Evolutionary conservation across 2,797 vertebrate species (phyloP).

Genomic region (Ptychadena robeensis): DNA sequence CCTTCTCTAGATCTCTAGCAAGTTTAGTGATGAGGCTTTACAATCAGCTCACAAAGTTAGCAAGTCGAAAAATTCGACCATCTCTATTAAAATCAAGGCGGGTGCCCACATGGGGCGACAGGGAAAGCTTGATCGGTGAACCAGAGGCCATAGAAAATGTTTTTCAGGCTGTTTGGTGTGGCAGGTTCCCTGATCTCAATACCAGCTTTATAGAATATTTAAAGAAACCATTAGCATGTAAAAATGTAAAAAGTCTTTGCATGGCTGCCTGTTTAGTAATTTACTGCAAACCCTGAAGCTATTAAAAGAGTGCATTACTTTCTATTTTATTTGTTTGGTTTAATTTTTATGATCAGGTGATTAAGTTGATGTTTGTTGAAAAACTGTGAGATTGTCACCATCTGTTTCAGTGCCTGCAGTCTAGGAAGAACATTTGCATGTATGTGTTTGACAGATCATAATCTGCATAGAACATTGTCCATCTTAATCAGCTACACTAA

Average conservation of each 20-base stretch:
- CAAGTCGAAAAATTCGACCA: no score
- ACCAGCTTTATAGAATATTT: no score
- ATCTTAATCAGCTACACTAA: neutral
- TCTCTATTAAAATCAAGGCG: no score
- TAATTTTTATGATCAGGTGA: constrained; percentile 21
- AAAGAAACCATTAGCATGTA: no score
- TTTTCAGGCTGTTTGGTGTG: no score
- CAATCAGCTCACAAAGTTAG: no score
- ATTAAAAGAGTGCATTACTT: neutral
- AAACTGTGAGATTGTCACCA: constrained; percentile 5
- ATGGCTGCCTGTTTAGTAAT: neutral
- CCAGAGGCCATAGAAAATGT: no score
- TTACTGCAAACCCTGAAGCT: neutral
- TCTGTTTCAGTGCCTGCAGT: constrained; percentile 1
- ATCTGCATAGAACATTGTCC: neutral
- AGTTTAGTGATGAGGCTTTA: no score
- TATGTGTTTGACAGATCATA: neutral
- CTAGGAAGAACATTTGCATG: constrained; percentile 14
- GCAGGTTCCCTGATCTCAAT: no score
- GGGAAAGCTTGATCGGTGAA: no score
- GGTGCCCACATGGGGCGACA: no score
- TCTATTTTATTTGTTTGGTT: neutral
- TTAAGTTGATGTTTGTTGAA: constrained; percentile 13
- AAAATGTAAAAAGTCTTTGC: neutral
- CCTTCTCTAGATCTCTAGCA: no score